Base-by-base conservation (phyloP, 2,888 invertebrate genomes). In the Pterostichus madidus region DNA sequence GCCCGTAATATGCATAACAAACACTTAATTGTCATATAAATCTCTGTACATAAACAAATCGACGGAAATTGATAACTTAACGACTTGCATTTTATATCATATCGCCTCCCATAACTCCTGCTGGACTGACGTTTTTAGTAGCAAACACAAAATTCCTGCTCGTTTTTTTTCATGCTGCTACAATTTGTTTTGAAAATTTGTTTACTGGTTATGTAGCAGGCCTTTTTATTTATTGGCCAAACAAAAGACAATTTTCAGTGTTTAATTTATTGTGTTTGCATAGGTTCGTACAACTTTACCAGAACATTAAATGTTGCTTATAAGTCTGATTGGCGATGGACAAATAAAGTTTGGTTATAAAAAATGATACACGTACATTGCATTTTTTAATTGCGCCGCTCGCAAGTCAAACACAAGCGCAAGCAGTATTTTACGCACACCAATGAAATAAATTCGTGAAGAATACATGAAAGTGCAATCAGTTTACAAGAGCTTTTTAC, bases 401-500 rank as follows among this genome's bases (percentile, higher is more conserved):
- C 64, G 56, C 56, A 56, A 56, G 52, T 52, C n/a, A 52, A n/a
- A 11, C 39, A 44, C 68, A 52, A 10, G 17, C 39, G 15, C 68
- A 13, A 64, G 68, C 13, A 71, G 75, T 77, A 77, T 77, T 77
- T 77, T 56, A 77, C 56, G 24, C 77, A 56, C 77, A 56, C 56
- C 39, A 56, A 10, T 44, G 53, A 77, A 77, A 77, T 77, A 77
- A 77, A 77, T 77, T 56, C 77, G 56, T 35, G 17, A 56, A 35
- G 77, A 77, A 77, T 77, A 77, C 77, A 77, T 77, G 77, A 77
- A 77, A 77, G 77, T 15, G 77, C 77, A 77, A 77, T 77, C 77
- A 77, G 77, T 77, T 56, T 39, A 77, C 77, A 8, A 11, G 59
- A 24, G 39, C 35, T 59, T 81, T 81, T 81, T 75, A 15, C 46